These are phyloP conservation scores for Crossaster papposus DNA, from an alignment of 53 echinoderm and acorn worm species.

Conservation along the genomic window DNA sequence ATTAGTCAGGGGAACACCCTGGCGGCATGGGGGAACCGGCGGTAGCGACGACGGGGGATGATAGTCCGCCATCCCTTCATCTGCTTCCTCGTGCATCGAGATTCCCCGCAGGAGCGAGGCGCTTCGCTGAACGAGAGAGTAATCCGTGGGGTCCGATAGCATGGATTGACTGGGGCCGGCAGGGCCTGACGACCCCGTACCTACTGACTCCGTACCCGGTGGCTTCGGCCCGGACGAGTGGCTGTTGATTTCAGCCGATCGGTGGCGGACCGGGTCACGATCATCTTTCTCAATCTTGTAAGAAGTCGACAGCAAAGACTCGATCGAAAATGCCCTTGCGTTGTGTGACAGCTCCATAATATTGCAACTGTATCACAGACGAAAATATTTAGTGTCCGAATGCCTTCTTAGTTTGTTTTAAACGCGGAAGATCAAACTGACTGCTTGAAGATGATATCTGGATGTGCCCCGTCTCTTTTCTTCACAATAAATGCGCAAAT, in stretches of 20 bases:
- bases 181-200: neutral
- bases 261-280: neutral
- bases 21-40: neutral
- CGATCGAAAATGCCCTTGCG: conserved; percentile 10
- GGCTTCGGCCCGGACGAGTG: neutral
- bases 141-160: neutral
- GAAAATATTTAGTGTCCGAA: neutral
- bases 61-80: neutral
- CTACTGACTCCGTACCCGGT: neutral
- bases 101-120: neutral
- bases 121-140: neutral
- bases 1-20: neutral
- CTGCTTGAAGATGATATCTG: too few relatives aligned
- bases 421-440: too few relatives aligned
- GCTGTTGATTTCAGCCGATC: conserved; percentile 4
- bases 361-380: neutral
- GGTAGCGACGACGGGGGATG: neutral
- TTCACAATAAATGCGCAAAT: too few relatives aligned
- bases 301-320: conserved; percentile 11
- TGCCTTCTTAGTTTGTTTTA: neutral
- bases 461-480: too few relatives aligned
- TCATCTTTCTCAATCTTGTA: neutral
- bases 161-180: neutral
- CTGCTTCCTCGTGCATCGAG: neutral
- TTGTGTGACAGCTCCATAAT: conserved; percentile 7